Base-by-base conservation (phyloP, 2,888 invertebrate species). In the Augochlorella aurata region DNA sequence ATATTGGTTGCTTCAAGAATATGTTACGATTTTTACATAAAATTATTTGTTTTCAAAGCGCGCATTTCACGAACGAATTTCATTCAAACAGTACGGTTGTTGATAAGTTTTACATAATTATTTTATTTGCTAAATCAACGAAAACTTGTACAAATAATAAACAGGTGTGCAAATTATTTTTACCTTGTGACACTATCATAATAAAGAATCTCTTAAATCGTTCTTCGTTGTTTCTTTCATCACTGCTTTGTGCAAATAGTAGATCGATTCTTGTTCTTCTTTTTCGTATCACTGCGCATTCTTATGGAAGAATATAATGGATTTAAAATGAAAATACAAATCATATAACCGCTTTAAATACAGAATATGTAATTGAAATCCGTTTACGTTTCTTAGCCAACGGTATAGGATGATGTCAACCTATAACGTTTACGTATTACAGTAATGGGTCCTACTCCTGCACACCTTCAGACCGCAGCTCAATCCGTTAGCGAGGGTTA, bases 171-270 rank as follows among this genome's bases (percentile, higher is more conserved):
- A 81, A 67, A 71, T 65, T 80, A 80, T 80, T 70, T 80, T 81
- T 80, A 81, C 81, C 81, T 81, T 0, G 24, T 38, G 18, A 74
- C 61, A 77, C 0, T 79, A 71, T 74, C 52, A 54, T 67, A 67
- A 71, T 61, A 81, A 81, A 63, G 16, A 74, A 71, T 80, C 29
- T 74, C 50, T n/a, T 70, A 71, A 38, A 65, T 65, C 7, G 18
- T 54, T 45, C 5, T 24, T 61, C 16, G 4, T 67, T 12, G n/a
- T 58, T 74, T 61, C 50, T 14, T n/a, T 47, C 81, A 81, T 81
- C 21, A 47, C 58, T 29, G 12, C 18, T 12, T 16, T 14, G 16
- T 14, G 0, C 45, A 8, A 5, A 44, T 24, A 52, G 24, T 24
- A 10, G 44, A 47, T 67, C 24, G 66, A 45, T 52, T 74, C 12